Evolutionary conservation across 2,888 invertebrate genomes (phyloP).

Genomic region (Drosophila anceps): DNA sequence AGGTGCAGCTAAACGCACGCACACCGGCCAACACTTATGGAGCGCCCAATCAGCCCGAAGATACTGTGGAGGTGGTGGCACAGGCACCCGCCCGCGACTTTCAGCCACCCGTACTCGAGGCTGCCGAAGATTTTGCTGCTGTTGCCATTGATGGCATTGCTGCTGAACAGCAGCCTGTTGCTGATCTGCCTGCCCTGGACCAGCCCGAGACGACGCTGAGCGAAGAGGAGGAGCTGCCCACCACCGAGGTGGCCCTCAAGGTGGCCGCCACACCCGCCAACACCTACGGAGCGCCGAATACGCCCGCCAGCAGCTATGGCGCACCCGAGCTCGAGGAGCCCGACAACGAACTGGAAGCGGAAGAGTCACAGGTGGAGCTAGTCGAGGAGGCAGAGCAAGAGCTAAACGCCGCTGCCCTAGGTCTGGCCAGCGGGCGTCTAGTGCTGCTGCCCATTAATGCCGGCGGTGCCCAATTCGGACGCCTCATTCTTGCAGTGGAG

Average conservation of each 20-base stretch:
- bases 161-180: constrained; percentile 75
- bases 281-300: constrained; percentile 73
- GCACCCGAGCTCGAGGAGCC: constrained; percentile 60
- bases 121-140: constrained; percentile 74
- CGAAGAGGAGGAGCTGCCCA: constrained; percentile 32
- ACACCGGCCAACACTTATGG: constrained; percentile 80
- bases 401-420: constrained; percentile 44
- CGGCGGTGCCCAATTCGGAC: constrained; percentile 63
- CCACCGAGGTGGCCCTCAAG: constrained; percentile 45
- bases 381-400: constrained; percentile 65
- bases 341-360: constrained; percentile 63
- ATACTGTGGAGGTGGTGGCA: constrained; percentile 66
- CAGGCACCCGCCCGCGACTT: constrained; percentile 76
- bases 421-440: constrained; percentile 72
- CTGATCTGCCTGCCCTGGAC: constrained; percentile 81
- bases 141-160: constrained; percentile 50
- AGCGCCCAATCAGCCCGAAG: constrained; percentile 61
- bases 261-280: constrained; percentile 55
- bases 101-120: constrained; percentile 78
- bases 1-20: constrained; percentile 45
- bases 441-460: constrained; percentile 76
- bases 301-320: constrained; percentile 75
- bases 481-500: constrained; percentile 68
- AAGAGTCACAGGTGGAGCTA: constrained; percentile 73
- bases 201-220: constrained; percentile 49